Evolutionary conservation across 2,113 vertebrate species (phyloP).

Genomic region (Agelaius tricolor): DNA sequence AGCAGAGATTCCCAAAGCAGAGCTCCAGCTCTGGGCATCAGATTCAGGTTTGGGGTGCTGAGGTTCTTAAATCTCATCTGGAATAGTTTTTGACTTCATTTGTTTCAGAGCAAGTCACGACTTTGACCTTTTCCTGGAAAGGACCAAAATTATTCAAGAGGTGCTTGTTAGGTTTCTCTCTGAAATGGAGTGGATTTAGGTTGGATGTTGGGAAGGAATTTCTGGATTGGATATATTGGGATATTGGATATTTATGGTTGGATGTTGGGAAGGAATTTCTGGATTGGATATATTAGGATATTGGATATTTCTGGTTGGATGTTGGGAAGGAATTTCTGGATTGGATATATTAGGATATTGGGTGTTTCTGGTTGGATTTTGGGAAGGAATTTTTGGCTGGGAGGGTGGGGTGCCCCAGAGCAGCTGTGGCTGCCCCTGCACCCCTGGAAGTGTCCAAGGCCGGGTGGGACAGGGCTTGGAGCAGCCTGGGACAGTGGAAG

Average conservation of each 20-base stretch:
- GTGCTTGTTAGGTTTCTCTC: not conserved
- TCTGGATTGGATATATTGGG: too few relatives aligned
- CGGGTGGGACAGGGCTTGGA: rapidly evolving
- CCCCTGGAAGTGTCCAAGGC: rapidly evolving
- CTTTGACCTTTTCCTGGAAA: not conserved
- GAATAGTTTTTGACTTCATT: rapidly evolving
- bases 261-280: too few relatives aligned
- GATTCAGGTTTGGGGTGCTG: not conserved
- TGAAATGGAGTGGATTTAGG: not conserved
- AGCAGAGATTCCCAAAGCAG: not conserved
- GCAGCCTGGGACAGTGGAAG: rapidly evolving
- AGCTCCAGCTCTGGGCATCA: not conserved
- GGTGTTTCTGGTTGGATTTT: too few relatives aligned
- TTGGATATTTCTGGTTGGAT: not conserved
- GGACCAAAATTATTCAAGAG: not conserved
- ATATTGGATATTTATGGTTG: too few relatives aligned
- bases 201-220: not conserved
- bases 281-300: too few relatives aligned
- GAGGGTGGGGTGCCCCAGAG: not conserved
- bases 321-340: not conserved
- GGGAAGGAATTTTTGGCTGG: too few relatives aligned
- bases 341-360: too few relatives aligned
- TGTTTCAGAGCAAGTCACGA: not conserved
- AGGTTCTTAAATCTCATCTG: not conserved
- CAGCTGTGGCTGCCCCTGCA: not conserved